Evolutionary conservation across 2,113 vertebrate genomes (phyloP).

Genomic region (Holacanthus passer): DNA sequence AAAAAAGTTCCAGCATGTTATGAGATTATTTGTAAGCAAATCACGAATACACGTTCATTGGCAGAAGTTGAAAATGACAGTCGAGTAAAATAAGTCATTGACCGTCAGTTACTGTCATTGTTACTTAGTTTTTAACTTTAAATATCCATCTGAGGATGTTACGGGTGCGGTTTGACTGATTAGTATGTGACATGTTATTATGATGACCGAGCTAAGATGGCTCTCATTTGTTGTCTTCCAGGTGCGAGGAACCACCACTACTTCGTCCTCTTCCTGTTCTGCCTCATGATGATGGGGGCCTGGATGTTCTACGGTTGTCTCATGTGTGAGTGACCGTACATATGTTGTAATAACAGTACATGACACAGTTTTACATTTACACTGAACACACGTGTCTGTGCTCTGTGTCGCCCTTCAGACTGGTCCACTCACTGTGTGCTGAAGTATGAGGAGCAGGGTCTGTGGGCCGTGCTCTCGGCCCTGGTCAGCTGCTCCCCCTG

Average conservation of each 20-base stretch:
- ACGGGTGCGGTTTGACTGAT: no score
- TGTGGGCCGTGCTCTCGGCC: conserved; percentile 83
- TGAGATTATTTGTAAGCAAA: no score
- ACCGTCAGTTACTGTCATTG: no score
- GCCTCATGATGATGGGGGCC: conserved; percentile 81
- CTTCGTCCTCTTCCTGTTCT: conserved; percentile 90
- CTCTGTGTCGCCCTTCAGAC: conserved; percentile 81
- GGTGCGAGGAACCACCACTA: conserved; percentile 93
- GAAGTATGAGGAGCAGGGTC: conserved; percentile 83
- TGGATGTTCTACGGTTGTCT: conserved; percentile 90
- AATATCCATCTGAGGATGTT: no score
- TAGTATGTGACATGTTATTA: not conserved
- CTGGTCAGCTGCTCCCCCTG: conserved; percentile 90
- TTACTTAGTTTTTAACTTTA: no score
- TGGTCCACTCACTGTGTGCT: conserved; percentile 88
- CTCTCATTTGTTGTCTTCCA: conserved; percentile 59
- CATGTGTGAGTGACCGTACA: conserved; percentile 86
- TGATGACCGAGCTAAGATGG: not conserved
- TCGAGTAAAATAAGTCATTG: no score
- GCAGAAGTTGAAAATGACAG: no score
- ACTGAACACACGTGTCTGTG: no score
- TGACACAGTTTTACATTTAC: not conserved
- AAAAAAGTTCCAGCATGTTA: no score
- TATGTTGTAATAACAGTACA: rapidly evolving
- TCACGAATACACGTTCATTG: no score